phyloP scores from a whole-genome alignment of 2,113 vertebrate genomes.

The human region DNA sequence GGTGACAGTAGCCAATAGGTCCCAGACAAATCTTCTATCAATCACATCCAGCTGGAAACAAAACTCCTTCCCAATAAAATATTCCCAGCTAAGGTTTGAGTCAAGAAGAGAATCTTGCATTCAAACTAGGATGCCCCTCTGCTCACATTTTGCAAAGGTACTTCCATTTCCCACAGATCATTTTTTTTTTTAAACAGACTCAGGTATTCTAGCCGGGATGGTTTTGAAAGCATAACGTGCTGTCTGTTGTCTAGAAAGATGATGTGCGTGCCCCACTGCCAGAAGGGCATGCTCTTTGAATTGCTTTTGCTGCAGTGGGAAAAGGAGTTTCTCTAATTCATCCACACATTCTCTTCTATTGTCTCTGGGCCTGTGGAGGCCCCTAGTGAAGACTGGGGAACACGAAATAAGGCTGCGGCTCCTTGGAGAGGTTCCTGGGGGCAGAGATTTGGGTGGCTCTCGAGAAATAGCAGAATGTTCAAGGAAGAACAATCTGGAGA shows the following conservation, averaged over 20 bases:
- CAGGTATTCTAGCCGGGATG: background rate
- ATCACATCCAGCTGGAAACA: background rate
- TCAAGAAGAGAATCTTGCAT: background rate
- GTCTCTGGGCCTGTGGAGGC: background rate
- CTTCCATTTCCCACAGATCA: background rate
- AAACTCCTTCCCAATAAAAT: slow-evolving; percentile 13
- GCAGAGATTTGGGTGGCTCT: background rate
- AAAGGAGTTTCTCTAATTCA: background rate
- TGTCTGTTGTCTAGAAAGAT: background rate
- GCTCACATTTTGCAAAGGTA: background rate
- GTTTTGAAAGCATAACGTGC: background rate
- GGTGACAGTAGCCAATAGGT: background rate
- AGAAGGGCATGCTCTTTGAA: background rate
- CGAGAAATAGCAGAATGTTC: background rate
- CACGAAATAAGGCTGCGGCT: background rate
- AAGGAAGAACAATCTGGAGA: slow-evolving; percentile 6
- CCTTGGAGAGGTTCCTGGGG: background rate
- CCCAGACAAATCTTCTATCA: slow-evolving; percentile 48
- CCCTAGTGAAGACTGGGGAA: background rate
- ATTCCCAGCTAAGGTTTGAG: background rate
- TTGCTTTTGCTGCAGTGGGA: background rate
- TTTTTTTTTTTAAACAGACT: background rate
- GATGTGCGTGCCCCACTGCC: too few relatives aligned
- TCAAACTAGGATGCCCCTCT: background rate
- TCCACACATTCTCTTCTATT: background rate